Evolutionary conservation across 2,113 vertebrate species (phyloP), one percentile per base, ranked within the genome.

Genomic region (Macaca mulatta): DNA sequence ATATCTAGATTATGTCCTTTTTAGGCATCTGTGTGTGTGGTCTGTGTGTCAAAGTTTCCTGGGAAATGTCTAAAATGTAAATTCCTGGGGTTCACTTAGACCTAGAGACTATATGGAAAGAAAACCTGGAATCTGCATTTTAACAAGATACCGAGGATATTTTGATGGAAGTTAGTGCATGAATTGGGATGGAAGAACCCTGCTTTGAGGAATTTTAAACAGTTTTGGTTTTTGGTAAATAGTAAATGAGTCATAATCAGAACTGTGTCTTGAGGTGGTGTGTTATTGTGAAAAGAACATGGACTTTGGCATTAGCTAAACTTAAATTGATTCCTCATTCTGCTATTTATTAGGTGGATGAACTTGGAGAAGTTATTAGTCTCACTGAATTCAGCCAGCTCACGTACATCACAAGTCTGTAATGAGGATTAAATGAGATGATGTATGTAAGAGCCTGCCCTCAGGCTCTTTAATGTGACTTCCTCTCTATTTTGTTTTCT

Each of bases 401-500:
- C 48, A 17, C 1, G 0, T 12, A 12, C 7, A 43, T 40, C 6
- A 20, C n/a, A 50, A 38, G 52, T 74, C 18, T 64, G 17, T n/a
- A 70, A 16, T 13, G 45, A 90, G 10, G 27, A 81, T 81, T 72
- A 45, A 90, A 50, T 25, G 43, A 79, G 64, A 67, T 86, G 50
- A n/a, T 87, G 18, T 8, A 48, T 69, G 30, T 20, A 40, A 94
- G 81, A 77, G 13, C 11, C 2, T 87, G 27, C 40, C 20, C 55
- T 72, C n/a, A 50, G 13, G 12, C 72, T 93, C 38, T 43, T 1
- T 35, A 48, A 52, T 79, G 32, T 74, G 22, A 70, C 55, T 40
- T 87, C 43, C 32, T 92, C 32, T 86, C 20, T n/a, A 57, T 92
- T 89, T 94, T 23, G 12, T n/a, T 95, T 78, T 48, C 89, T 80